Base-by-base conservation (phyloP, 1,140 invertebrate genomes). In the Neocloeon triangulifer region DNA sequence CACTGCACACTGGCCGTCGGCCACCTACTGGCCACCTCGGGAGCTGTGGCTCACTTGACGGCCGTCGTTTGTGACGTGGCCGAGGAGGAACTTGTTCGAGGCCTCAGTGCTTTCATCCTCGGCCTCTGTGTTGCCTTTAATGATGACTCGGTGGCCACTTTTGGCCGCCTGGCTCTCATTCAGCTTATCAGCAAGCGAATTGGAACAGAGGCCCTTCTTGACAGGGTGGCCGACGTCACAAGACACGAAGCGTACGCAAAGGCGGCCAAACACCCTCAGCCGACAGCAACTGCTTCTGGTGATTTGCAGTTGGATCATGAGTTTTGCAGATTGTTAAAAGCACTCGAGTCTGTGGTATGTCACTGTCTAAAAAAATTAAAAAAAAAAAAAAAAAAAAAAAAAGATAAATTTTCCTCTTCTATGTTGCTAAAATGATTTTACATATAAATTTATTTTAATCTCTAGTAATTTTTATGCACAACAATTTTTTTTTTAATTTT, bases 261-360 rank as follows among this genome's bases (percentile, higher is more conserved):
- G 47, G 82, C 91, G 18, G 69, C 81, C 2, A 95, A 96, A 54
- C 82, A 86, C 49, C 89, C 92, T 2, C 85, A 96, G 50, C 64
- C 85, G 4, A 61, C 67, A 20, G 73, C 69, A 9, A 77, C 73
- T 48, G 55, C 70, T 38, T 57, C 81, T 5, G 58, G 56, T 8
- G 84, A 95, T 40, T 59, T 96, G 13, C 56, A 94, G 16, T 64
- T 97, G 31, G 94, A 99, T 53, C 86, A 86, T 53, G 82, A 95
- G 52, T 99, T 96, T 58, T 92, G 85, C 45, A 71, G 71, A 45
- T 53, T 94, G 8, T 82, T 81, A 41, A 85, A 84, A 57, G 61
- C 59, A 7, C 48, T 79, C 16, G 76, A 84, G 61, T 60, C 69
- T 71, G 42, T 48, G 48, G 52, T 29, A n/a, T 34, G 19, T 34